Base-by-base conservation (phyloP, 2,888 invertebrate genomes). In the Tenthredo scrophulariae region DNA sequence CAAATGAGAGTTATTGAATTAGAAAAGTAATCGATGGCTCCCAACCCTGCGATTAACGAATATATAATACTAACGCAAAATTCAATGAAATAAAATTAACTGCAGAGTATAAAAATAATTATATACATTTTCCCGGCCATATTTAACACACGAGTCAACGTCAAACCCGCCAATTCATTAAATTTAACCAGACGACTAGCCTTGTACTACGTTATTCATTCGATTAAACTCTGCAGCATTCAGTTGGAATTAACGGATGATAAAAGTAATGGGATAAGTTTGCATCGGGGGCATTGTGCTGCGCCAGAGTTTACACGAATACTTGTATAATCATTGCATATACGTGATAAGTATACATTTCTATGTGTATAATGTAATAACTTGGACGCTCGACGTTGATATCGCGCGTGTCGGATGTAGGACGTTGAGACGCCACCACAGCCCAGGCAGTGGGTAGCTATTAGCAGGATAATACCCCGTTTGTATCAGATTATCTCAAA, bases 261-360 rank as follows among this genome's bases (percentile, higher is more conserved):
- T 62, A 40, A 62, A 80, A 80, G 80, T 80, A 80, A 80, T 80
- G 80, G 80, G 62, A 62, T 80, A 80, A 80, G 80, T 80, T 80
- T 62, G 26, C 77, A 67, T 29, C 77, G 18, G 50, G 29, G 29
- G 80, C 33, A 54, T 62, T 80, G 62, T 80, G 62, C 80, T 37
- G 79, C 54, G 79, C 33, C n/a, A 15, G 40, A 80, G 62, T 62
- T 40, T 40, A 58, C 37, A 40, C n/a, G 7, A 58, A 22, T 10
- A 26, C 58, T 80, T 58, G 15, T 77, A 50, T n/a, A 43, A 43
- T 72, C 33, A 72, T 72, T 72, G 26, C 40, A 43, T 22, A n/a
- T 40, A 43, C 26, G 62, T 62, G 62, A 62, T 62, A 26, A 13
- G 26, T 62, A 62, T 9, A 22, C 26, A 22, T 62, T 26, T 62